These are phyloP conservation scores for Halichondria panicea DNA, from an alignment of 37 sponge, comb jelly and placozoan species.

Conservation along the genomic window DNA sequence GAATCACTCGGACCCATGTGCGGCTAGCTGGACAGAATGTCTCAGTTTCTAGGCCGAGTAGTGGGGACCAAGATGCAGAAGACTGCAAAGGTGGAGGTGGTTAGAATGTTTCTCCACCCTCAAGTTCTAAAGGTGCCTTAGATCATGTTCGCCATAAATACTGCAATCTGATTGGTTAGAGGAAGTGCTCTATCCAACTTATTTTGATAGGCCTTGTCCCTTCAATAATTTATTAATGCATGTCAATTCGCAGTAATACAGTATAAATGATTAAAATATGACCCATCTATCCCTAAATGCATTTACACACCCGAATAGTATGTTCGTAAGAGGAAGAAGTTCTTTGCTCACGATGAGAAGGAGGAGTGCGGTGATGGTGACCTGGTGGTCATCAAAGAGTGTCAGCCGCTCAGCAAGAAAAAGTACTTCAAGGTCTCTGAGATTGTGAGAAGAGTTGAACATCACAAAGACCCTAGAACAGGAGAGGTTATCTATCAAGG, in stretches of 20 bases:
- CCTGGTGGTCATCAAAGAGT: conserved; percentile 68
- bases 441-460: conserved; percentile 59
- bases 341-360: conserved; percentile 74
- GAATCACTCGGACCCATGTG: too few species aligned
- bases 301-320: too few species aligned
- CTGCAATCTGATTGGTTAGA: too few species aligned
- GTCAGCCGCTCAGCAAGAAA: conserved; percentile 60
- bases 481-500: too few species aligned
- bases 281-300: too few species aligned
- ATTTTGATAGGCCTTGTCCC: not conserved
- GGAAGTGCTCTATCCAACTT: too few species aligned
- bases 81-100: conserved; percentile 83
- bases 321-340: conserved; percentile 53
- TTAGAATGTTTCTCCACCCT: conserved; percentile 71
- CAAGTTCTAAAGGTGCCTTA: conserved; percentile 74
- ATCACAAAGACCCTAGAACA: conserved; percentile 32
- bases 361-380: conserved; percentile 76
- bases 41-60: conserved; percentile 74
- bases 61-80: conserved; percentile 78
- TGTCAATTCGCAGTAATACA: not conserved
- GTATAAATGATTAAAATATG: too few species aligned
- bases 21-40: conserved; percentile 24
- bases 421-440: conserved; percentile 72
- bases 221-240: not conserved
- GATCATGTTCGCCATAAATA: too few species aligned